Base-by-base conservation (phyloP, 1,140 invertebrate species). In the Diachasma alloeum region DNA sequence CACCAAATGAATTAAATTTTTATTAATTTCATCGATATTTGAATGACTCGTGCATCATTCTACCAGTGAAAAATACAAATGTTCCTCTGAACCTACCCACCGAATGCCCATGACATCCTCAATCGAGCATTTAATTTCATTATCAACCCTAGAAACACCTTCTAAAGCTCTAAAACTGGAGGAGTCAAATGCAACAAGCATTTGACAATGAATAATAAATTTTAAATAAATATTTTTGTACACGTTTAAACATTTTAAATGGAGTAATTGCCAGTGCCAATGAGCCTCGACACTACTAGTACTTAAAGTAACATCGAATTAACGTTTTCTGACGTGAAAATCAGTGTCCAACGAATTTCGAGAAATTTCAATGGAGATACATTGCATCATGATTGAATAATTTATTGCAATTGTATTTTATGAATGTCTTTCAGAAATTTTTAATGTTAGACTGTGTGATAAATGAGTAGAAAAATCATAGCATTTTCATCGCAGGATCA, bases 261-360 rank as follows among this genome's bases (percentile, higher is more conserved):
- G 11, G 17, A 48, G 17, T 6, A n/a, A 48, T n/a, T 48, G 4
- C 53, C 53, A 59, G 22, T 59, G 19, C 19, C 17, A 24, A 59
- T 22, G 53, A 24, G 17, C 22, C n/a, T 22, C n/a, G 17, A 59
- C 17, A 59, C 17, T 26, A 22, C 4, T 26, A 59, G 53, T 26
- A 59, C 44, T 48, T 48, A 59, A 59, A 59, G n/a, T 19, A 59
- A 59, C 53, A 59, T 59, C 53, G 53, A 59, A 59, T 59, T 59
- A 4, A 59, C 9, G n/a, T 59, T 26, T 24, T 59, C n/a, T 22
- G 17, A 59, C 6, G 11, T 59, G 53, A 59, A 48, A 48, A 48
- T 48, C 4, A 37, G 36, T 48, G 46, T 48, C 13, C 11, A 10
- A 22, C 19, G 53, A 24, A 59, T 24, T 59, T 59, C 11, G 4